Conservation (phyloP, 2,888 invertebrate genomes). For the Spatulosminthurus flaviceps region DNA sequence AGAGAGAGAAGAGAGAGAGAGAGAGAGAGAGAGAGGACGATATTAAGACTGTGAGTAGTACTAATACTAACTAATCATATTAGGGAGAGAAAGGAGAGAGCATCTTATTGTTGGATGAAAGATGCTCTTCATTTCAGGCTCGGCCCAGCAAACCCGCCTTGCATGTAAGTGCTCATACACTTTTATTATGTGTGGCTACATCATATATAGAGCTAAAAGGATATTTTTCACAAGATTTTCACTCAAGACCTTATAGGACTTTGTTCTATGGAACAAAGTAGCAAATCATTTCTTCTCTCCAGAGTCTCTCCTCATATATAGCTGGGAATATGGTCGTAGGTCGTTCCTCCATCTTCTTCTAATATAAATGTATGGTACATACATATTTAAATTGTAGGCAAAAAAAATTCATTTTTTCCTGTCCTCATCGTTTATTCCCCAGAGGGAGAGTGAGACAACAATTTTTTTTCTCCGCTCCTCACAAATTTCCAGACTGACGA, state of each 20-base stretch:
- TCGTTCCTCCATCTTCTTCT: background rate
- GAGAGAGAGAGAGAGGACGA: background rate
- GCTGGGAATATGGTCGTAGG: too few species aligned
- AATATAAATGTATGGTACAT: too few species aligned
- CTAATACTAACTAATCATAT: conserved; percentile 34
- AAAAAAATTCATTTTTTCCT: conserved; percentile 18
- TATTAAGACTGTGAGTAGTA: conserved; percentile 2
- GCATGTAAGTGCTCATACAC: too few species aligned
- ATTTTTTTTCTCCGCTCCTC: conserved; percentile 22
- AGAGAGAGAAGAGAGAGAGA: background rate
- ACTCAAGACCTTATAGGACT: too few species aligned
- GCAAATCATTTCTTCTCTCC: conserved; percentile 1
- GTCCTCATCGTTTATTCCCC: conserved; percentile 21
- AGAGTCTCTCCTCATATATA: too few species aligned
- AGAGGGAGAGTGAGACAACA: conserved; percentile 35
- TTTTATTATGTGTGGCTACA: too few species aligned
- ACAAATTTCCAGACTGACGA: conserved; percentile 29
- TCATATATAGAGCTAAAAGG: too few species aligned
- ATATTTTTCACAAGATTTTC: too few species aligned
- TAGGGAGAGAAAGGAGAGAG: background rate
- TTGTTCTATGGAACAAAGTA: conserved; percentile 9
- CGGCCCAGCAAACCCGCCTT: too few species aligned
- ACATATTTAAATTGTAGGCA: background rate
- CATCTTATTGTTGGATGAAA: background rate
- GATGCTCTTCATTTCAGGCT: conserved; percentile 12